Evolutionary conservation across 2,797 vertebrate species (phyloP), one percentile per base, ranked within the genome.

Genomic region (Megaceryle alcyon): DNA sequence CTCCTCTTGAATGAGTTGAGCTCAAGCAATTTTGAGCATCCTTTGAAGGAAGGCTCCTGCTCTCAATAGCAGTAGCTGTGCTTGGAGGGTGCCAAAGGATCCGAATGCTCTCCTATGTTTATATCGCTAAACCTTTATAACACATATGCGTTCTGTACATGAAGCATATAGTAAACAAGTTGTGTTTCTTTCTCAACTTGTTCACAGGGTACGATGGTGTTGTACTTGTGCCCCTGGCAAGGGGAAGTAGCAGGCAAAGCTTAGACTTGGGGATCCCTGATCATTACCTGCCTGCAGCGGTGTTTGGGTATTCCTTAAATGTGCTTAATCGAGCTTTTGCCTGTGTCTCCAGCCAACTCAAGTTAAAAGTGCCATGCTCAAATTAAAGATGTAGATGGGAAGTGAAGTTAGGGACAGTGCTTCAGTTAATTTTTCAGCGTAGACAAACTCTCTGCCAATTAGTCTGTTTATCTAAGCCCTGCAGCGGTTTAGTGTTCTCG

Each of bases 311-410:
- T 44, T 70, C 46, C n/a, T 80, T 82, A 14, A 71, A 35, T 43
- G 20, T 70, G 33, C 41, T 65, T 59, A 57, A 35, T 88, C 33
- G 35, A 60, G 43, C 54, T 43, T 49, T 72, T 51, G 16, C 22
- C 35, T 17, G 4, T 56, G 60, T 72, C 51, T 78, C 15, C 39
- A 1, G 7, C 59, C 48, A 76, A 0, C 3, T 76, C 29, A 18
- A 63, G 31, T 70, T 60, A 37, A 57, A 90, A 64, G 37, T 1
- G 0, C n/a, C 0, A 0, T 43, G 35, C 44, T 88, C 0, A 0
- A 88, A 75, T 83, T 90, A 26, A 63, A 84, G 77, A 35, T 72
- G n/a, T 6, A 35, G 39, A 22, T 79, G 59, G 56, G 70, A 88
- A 41, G 54, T 89, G 71, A 79, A 31, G 39, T 56, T 9, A 4